phyloP scores from a whole-genome alignment of 2,888 invertebrate genomes.

The Molanna angustata region DNA sequence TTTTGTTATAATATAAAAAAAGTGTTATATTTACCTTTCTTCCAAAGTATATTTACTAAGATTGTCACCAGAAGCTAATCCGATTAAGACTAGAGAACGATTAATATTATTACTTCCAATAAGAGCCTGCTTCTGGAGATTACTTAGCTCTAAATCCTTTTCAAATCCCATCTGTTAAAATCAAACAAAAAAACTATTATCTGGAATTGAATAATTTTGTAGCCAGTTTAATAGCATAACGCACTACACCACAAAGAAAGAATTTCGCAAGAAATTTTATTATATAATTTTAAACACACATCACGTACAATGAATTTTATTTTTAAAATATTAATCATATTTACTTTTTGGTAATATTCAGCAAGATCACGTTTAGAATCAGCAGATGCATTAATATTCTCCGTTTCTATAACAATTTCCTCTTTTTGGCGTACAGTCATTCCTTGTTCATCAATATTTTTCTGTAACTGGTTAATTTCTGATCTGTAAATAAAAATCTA shows the following conservation, averaged over 20 bases:
- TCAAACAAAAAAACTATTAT: background rate
- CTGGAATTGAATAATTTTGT: no score
- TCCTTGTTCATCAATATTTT: conserved; percentile 7
- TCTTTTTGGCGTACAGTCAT: conserved; percentile 18
- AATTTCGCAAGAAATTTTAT: background rate
- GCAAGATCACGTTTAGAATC: conserved; percentile 17
- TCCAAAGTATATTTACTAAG: conserved; percentile 19
- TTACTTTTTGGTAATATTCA: conserved; percentile 17
- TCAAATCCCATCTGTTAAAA: conserved; percentile 41
- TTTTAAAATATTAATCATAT: background rate
- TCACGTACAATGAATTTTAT: background rate
- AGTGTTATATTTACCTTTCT: conserved; percentile 17
- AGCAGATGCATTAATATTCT: conserved; percentile 8
- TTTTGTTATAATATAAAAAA: background rate
- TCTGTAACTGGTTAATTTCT: conserved; percentile 2
- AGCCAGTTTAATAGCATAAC: background rate
- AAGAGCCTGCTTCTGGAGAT: conserved; percentile 47
- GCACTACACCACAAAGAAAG: background rate
- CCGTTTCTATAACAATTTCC: conserved; percentile 14
- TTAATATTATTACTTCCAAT: conserved; percentile 48
- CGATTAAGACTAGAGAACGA: conserved; percentile 44
- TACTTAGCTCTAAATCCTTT: conserved; percentile 46
- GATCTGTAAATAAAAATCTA: conserved; percentile 4
- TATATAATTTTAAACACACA: background rate
- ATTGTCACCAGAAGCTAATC: conserved; percentile 35